These are phyloP conservation scores for Mesorhabditis sp. DNA, from an alignment of 2,888 invertebrate genomes.

Conservation along the genomic window DNA sequence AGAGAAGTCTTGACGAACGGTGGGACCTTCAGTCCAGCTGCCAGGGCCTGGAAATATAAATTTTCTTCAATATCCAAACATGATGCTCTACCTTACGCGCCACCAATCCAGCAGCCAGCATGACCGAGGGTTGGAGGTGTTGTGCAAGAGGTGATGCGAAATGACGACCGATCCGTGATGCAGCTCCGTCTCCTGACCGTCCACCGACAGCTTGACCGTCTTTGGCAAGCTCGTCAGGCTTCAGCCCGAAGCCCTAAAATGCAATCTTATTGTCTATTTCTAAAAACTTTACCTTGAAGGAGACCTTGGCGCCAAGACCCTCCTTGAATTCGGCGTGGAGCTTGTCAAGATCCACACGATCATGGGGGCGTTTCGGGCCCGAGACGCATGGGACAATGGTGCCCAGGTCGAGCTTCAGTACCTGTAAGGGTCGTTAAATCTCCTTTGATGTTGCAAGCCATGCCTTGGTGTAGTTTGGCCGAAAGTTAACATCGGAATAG, in stretches of 20 bases:
- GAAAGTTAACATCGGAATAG: conserved; percentile 67
- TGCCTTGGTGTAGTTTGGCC: conserved; percentile 49
- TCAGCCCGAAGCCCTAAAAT: conserved; percentile 49
- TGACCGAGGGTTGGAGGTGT: conserved; percentile 97
- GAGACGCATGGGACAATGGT: conserved; percentile 90
- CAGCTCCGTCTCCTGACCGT: conserved; percentile 22
- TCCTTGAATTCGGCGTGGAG: conserved; percentile 84
- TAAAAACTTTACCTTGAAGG: conserved; percentile 49
- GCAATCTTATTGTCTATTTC: background rate
- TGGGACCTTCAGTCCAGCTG: conserved; percentile 78
- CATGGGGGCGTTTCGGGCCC: conserved; percentile 94
- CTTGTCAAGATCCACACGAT: conserved; percentile 73
- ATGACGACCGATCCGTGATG: conserved; percentile 78
- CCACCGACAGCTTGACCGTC: conserved; percentile 12
- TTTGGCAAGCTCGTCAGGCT: conserved; percentile 33
- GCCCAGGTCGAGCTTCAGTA: conserved; percentile 78
- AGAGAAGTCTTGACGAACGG: conserved; percentile 95
- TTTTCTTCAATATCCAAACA: background rate
- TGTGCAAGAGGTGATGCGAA: conserved; percentile 95
- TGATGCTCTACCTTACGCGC: conserved; percentile 34
- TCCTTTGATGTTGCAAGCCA: conserved; percentile 3
- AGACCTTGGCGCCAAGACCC: conserved; percentile 82
- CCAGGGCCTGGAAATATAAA: conserved; percentile 64
- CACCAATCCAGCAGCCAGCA: conserved; percentile 82
- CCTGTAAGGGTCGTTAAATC: conserved; percentile 60